Conservation (phyloP, 1,140 invertebrate genomes). For the Pemphigus obesinymphae region DNA sequence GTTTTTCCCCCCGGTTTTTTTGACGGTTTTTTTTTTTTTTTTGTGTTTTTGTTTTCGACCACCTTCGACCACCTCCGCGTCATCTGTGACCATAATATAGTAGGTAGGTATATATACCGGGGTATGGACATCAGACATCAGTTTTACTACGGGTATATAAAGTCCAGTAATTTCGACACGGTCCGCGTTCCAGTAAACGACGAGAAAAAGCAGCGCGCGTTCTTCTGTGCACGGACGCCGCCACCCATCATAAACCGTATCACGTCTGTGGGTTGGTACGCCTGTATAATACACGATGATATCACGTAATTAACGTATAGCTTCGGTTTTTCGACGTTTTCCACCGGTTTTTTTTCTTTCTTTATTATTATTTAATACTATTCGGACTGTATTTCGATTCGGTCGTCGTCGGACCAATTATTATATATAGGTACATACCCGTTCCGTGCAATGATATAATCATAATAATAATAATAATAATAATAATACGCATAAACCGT, state of each 20-base stretch:
- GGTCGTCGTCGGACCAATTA: background rate
- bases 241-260: too few relatives aligned
- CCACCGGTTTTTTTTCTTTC: background rate
- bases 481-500: too few relatives aligned
- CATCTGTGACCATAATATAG: too few relatives aligned
- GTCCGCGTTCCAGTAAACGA: slow-evolving; percentile 29
- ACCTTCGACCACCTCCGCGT: background rate
- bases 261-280: too few relatives aligned
- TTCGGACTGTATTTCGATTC: background rate
- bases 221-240: background rate
- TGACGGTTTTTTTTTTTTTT: background rate
- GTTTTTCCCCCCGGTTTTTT: background rate
- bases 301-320: background rate
- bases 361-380: background rate
- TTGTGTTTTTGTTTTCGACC: background rate
- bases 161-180: slow-evolving; percentile 33
- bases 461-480: too few relatives aligned
- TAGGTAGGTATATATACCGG: too few relatives aligned
- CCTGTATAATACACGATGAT: background rate
- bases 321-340: background rate
- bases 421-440: background rate
- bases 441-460: too few relatives aligned
- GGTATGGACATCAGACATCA: too few relatives aligned
- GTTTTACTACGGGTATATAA: background rate
- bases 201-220: background rate